Percentiles rank a stretch among this genome's conserved stretches.
These are phyloP conservation scores for Taenioides sp. DNA, from an alignment of 2,797 vertebrate genomes.

Conservation along the genomic window DNA sequence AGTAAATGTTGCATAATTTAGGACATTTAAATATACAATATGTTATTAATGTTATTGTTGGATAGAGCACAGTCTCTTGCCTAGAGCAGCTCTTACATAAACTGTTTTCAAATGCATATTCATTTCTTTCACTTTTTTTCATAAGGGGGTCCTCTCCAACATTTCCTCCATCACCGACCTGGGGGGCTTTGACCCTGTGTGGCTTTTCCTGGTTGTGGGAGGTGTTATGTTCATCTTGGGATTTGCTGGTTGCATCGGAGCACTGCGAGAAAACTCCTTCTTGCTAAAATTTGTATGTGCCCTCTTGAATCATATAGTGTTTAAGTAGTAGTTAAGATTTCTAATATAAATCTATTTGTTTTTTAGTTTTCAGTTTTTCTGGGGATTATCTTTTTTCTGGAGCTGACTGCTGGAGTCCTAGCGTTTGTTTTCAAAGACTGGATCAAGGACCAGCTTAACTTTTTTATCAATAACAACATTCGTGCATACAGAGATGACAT, in stretches of 20 bases:
- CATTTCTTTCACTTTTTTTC: conserved; percentile 6
- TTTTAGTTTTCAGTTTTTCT: conserved; percentile 95
- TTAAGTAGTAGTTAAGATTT: background rate
- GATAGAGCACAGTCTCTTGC: background rate
- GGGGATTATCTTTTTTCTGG: conserved; percentile 99
- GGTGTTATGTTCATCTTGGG: conserved; percentile 90
- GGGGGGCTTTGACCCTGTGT: conserved; percentile 90
- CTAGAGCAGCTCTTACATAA: background rate
- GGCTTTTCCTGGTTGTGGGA: conserved; percentile 92
- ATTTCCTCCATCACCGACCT: conserved; percentile 91
- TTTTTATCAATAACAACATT: conserved; percentile 99
- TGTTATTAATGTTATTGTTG: background rate
- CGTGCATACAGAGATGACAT: conserved; percentile 97
- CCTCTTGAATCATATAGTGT: background rate
- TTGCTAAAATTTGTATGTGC: conserved; percentile 91
- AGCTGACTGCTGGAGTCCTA: conserved; percentile 95
- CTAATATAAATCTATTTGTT: background rate
- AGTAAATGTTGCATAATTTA: too few relatives aligned
- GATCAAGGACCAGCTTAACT: conserved; percentile 99
- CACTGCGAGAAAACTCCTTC: conserved; percentile 88
- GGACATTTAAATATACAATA: too few relatives aligned
- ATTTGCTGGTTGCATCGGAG: conserved; percentile 91
- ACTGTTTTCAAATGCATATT: background rate
- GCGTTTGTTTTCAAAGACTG: conserved; percentile 99
- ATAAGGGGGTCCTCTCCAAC: conserved; percentile 89